A percentile compares a stretch with the other conserved stretches of the same genome.
Conservation (phyloP, 2,113 vertebrate species). For the Sapajus apella region DNA sequence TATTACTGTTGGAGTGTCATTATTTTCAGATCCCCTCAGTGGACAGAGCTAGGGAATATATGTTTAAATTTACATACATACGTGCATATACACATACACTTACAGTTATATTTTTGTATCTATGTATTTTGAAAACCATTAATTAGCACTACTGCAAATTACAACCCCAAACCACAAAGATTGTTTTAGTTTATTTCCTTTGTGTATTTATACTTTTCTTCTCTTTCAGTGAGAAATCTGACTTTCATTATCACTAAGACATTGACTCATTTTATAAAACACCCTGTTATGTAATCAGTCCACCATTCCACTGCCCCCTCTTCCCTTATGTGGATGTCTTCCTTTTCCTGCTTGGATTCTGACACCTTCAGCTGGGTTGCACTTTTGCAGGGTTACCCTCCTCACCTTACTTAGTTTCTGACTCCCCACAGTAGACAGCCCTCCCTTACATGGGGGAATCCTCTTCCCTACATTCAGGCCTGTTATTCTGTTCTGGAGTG, state of each 20-base stretch:
- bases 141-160: background rate
- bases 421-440: background rate
- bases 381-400: background rate
- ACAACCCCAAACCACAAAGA: background rate
- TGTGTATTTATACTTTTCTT: background rate
- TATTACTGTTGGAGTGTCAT: background rate
- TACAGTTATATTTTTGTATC: background rate
- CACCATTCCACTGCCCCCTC: background rate
- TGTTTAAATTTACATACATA: background rate
- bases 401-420: background rate
- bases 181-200: constrained; percentile 17
- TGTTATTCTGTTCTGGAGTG: background rate
- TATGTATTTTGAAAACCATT: background rate
- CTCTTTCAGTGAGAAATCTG: background rate
- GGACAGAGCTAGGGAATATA: background rate
- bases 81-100: background rate
- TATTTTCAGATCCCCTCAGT: background rate
- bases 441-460: too few species aligned
- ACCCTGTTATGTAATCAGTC: background rate
- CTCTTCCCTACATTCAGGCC: background rate
- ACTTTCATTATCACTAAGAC: background rate
- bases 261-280: background rate
- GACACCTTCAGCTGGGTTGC: background rate
- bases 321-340: background rate
- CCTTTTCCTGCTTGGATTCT: background rate